Base-by-base conservation (phyloP, 2,797 vertebrate genomes). In the Aphelocoma californica region DNA sequence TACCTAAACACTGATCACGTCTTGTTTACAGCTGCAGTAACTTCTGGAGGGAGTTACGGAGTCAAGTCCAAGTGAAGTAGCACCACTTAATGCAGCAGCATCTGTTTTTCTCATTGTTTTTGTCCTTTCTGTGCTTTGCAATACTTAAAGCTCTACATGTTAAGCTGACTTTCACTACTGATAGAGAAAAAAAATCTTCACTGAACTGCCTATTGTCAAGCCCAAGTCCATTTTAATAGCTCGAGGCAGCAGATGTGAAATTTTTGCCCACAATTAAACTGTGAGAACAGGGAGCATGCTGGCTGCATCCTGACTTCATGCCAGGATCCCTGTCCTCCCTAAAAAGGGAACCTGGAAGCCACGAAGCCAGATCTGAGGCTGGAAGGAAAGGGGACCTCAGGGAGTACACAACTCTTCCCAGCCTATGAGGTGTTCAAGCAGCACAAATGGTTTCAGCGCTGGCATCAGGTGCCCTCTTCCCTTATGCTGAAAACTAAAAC, bases 361-460 rank as follows among this genome's bases (percentile, higher is more conserved):
- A 23, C 1, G 14, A 34, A 34, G 8, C 16, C 40, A 53, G 18
- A 14, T n/a, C 10, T 60, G 44, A 66, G 40, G 7, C 12, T 8
- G 3, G 9, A 21, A 81, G 42, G 21, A 50, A 58, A 58, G 26
- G 10, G 5, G 3, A 45, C 2, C 10, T 83, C 10, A 9, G 25
- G 42, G 5, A 86, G 4, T 14, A 28, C 21, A 15, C 26, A 42
- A 0, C 13, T 32, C 58, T 40, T 53, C 60, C 8, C 8, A 50
- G 3, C 7, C 74, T 4, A 0, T 21, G 50, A 18, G 31, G 12
- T 54, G n/a, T 7, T 24, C 44, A 47, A 36, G 38, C 16, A 87
- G 13, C 18, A 21, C 0, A 0, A 61, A 48, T 1, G 44, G 16
- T 31, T 88, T 10, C n/a, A 75, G 42, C 21, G 16, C 34, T 24